These are phyloP conservation scores for Leptinotarsa texana DNA, from an alignment of 1,140 invertebrate genomes.

Conservation along the genomic window DNA sequence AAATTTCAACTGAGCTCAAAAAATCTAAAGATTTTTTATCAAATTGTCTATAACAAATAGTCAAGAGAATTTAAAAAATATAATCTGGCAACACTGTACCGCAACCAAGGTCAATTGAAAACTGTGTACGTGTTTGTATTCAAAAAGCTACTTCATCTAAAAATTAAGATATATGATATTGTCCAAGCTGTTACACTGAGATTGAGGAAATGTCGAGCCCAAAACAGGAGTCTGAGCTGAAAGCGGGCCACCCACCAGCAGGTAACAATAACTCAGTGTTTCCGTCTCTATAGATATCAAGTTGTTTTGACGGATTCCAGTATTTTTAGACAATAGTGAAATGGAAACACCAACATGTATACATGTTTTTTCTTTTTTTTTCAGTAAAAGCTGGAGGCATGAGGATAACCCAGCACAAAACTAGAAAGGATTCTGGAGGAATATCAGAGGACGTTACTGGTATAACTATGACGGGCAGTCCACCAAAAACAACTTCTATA, in stretches of 20 bases:
- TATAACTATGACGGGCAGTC: conserved; percentile 61
- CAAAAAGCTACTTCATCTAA: background rate
- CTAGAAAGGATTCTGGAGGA: conserved; percentile 58
- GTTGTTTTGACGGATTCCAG: background rate
- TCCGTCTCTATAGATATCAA: conserved; percentile 17
- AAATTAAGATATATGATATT: background rate
- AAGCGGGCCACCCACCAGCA: conserved; percentile 83
- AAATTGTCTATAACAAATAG: no score
- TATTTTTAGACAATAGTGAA: background rate
- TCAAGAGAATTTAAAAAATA: no score
- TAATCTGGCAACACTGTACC: no score
- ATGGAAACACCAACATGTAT: background rate
- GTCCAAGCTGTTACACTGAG: background rate
- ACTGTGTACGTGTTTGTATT: background rate
- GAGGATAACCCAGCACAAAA: conserved; percentile 88
- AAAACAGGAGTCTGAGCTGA: conserved; percentile 68
- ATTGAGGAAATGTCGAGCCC: conserved; percentile 60
- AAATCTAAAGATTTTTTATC: no score
- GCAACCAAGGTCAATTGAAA: background rate
- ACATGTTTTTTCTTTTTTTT: conserved; percentile 36
- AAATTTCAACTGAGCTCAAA: no score
- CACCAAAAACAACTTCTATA: conserved; percentile 76
- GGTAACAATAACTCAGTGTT: conserved; percentile 59
- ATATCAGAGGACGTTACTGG: conserved; percentile 53
- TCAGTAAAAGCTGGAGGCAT: conserved; percentile 89